These are phyloP conservation scores for Zoanthus sansibaricus DNA, from an alignment of 92 coral and sea anemone genomes.

Conservation along the genomic window DNA sequence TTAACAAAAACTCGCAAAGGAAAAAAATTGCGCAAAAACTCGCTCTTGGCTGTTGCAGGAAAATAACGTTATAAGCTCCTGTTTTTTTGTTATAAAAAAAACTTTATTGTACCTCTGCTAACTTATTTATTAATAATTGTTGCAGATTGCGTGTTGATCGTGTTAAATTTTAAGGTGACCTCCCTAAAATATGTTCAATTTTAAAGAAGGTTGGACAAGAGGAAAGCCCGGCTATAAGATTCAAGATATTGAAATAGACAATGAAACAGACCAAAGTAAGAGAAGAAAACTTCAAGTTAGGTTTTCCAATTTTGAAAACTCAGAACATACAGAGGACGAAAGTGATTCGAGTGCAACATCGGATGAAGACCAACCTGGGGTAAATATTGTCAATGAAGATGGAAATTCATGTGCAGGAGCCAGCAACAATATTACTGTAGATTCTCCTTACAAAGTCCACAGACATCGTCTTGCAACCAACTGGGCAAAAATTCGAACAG, in stretches of 20 bases:
- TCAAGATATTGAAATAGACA: conserved; percentile 29
- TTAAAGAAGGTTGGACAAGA: conserved; percentile 29
- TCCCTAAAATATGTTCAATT: conserved; percentile 17
- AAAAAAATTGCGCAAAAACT: not conserved
- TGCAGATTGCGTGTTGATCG: conserved; percentile 14
- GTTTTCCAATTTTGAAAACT: conserved; percentile 4
- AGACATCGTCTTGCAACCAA: conserved; percentile 22
- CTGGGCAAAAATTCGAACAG: conserved; percentile 42
- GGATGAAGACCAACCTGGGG: conserved; percentile 6
- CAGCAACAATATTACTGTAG: not conserved
- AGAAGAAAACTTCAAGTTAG: conserved; percentile 20
- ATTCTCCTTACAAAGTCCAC: conserved; percentile 23
- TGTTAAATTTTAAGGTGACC: conserved; percentile 8
- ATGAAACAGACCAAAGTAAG: not conserved
- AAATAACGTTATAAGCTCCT: not conserved
- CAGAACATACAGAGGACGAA: conserved; percentile 10
- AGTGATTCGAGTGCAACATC: not conserved
- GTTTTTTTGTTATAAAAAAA: conserved; percentile 4
- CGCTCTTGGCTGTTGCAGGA: not conserved
- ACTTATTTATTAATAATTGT: not conserved
- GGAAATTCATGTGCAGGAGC: conserved; percentile 16
- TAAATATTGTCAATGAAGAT: conserved; percentile 15
- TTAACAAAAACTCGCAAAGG: not conserved
- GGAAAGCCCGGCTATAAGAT: conserved; percentile 28
- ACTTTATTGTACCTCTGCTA: too few species aligned